Evolutionary conservation across 2,797 vertebrate genomes (phyloP).

Genomic region (Notoglanidium macrostoma): DNA sequence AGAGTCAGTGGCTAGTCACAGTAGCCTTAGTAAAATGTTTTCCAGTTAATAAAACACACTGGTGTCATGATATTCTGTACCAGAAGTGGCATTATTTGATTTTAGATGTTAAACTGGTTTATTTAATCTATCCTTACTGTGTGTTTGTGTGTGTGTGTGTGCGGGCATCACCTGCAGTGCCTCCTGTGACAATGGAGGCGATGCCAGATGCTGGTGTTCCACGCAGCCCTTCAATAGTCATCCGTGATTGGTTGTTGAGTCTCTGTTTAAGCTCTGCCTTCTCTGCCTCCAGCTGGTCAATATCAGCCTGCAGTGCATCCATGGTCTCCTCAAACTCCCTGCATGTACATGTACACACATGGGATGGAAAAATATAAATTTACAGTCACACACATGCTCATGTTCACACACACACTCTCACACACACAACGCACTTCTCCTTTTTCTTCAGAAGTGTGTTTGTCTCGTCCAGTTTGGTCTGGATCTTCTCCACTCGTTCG

Average conservation of each 20-base stretch:
- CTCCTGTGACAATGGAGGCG: slow-evolving; percentile 85
- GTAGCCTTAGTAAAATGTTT: background rate
- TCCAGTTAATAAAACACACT: background rate
- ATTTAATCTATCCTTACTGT: background rate
- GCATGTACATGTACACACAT: slow-evolving; percentile 1
- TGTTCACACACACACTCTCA: background rate
- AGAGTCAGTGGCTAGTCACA: background rate
- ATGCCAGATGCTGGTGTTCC: slow-evolving; percentile 81
- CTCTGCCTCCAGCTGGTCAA: slow-evolving; percentile 95
- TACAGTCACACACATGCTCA: background rate
- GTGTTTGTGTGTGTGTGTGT: too few species aligned
- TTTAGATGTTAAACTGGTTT: background rate
- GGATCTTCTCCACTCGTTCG: slow-evolving; percentile 93
- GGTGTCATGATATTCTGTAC: too few species aligned
- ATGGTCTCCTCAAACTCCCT: slow-evolving; percentile 99
- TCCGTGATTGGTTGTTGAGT: slow-evolving; percentile 87
- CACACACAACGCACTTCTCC: slow-evolving; percentile 81
- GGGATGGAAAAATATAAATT: too few species aligned
- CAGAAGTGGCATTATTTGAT: background rate
- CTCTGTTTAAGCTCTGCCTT: slow-evolving; percentile 92
- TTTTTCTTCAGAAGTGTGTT: slow-evolving; percentile 91
- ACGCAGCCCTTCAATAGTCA: slow-evolving; percentile 82
- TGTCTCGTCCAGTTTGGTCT: slow-evolving; percentile 87
- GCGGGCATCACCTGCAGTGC: slow-evolving; percentile 74
- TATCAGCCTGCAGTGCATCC: slow-evolving; percentile 95